Conservation (phyloP, 2,797 vertebrate genomes). For the Sphaeramia orbicularis region DNA sequence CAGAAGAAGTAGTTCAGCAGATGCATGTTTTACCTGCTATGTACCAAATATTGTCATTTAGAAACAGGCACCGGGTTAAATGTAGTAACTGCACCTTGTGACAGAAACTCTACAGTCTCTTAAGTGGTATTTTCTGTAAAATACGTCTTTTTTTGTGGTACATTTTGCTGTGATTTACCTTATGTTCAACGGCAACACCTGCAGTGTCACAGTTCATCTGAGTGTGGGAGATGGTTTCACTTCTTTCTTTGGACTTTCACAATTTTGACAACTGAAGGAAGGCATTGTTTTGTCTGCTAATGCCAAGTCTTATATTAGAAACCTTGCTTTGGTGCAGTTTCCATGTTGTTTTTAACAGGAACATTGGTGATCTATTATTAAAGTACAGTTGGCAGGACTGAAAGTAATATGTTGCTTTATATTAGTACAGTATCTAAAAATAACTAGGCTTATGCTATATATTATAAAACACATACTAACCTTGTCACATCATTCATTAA, state of each 20-base stretch:
- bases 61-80: too few relatives aligned
- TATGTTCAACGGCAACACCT: slow-evolving; percentile 56
- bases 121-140: not conserved
- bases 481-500: too few relatives aligned
- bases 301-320: not conserved
- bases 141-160: not conserved
- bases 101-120: not conserved
- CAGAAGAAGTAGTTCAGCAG: too few relatives aligned
- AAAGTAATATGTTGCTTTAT: not conserved
- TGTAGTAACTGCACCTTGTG: not conserved
- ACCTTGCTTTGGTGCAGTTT: not conserved
- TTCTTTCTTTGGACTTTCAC: slow-evolving; percentile 74
- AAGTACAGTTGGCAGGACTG: not conserved
- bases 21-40: too few relatives aligned
- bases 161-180: not conserved
- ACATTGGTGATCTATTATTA: not conserved
- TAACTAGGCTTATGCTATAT: too few relatives aligned
- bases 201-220: slow-evolving; percentile 49
- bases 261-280: slow-evolving; percentile 28
- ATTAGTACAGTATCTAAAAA: too few relatives aligned
- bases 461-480: too few relatives aligned
- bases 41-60: too few relatives aligned
- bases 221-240: slow-evolving; percentile 73
- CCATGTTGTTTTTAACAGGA: not conserved
- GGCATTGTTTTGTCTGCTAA: slow-evolving; percentile 4